Base-by-base conservation (phyloP, 2,113 vertebrate species). In the Lepus americanus region DNA sequence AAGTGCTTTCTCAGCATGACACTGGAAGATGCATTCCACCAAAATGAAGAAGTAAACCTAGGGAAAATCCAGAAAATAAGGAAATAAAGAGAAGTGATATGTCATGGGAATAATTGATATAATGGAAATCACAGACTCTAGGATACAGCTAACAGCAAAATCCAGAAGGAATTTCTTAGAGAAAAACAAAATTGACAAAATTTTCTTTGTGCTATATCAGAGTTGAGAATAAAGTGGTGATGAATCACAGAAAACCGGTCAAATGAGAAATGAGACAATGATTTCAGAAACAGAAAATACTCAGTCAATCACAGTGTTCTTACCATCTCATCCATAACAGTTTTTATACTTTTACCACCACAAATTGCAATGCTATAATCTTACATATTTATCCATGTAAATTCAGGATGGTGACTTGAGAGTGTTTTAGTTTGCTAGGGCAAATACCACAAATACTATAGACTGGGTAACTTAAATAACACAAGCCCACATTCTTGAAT, bases 311-410 rank as follows among this genome's bases (percentile, higher is more conserved):
- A 76, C 5, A 69, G 3, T 17, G 5, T 31, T 49, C 10, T 31
- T 80, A 53, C 33, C 23, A 9, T n/a, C 22, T 81, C 27, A 70
- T 14, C 23, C 44, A 7, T 20, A 55, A 79, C 22, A 53, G 19
- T 74, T 74, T 89, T 95, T 33, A 83, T 66, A 89, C 87, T 55
- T 87, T 70, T 64, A 49, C 3, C 79, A 66, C 59, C 11, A 27
- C 64, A 78, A 89, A 89, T 14, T 67, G 67, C 19, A 90, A 82
- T 31, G 59, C 36, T 69, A 76, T 53, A 51, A 61, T 73, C 79
- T 83, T 17, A 72, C 20, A 36, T 73, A 14, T 70, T 90, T 76
- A 12, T 17, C 55, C n/a, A 90, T 86, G 5, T 76, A 79, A 70
- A 69, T 74, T 39, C 13, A 87, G 44, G 25, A 12, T 64, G 14